phyloP scores from a whole-genome alignment of 2,888 invertebrate species.

The Didymodactylos carnosus region DNA sequence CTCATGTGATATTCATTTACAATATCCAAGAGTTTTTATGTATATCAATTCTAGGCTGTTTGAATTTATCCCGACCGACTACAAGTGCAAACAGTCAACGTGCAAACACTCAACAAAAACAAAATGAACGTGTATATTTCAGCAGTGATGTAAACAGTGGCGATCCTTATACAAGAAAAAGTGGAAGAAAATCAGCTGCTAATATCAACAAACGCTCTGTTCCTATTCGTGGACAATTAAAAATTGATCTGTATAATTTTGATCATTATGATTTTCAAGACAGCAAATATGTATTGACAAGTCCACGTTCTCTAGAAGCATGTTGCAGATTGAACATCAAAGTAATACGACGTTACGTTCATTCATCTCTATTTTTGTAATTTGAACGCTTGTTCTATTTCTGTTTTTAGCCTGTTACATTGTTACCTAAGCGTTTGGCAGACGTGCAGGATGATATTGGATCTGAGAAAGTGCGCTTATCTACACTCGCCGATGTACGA shows the following conservation, averaged over 20 bases:
- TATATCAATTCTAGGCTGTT: no score
- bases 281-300: conserved; percentile 40
- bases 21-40: no score
- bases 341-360: conserved; percentile 24
- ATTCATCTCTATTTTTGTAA: neutral
- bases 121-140: neutral
- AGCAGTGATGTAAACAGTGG: no score
- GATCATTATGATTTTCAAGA: conserved; percentile 36
- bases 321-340: conserved; percentile 37
- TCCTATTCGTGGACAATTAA: neutral
- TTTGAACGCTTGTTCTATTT: no score
- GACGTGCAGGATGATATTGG: neutral
- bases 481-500: neutral
- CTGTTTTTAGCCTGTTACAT: neutral
- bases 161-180: no score
- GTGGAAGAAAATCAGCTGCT: neutral
- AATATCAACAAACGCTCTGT: no score
- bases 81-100: neutral
- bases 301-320: conserved; percentile 40
- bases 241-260: conserved; percentile 38
- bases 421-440: neutral
- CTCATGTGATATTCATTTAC: no score
- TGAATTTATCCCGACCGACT: neutral
- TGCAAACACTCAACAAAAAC: neutral
- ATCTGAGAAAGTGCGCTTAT: neutral